Evolutionary conservation across 2,113 vertebrate genomes (phyloP).

Genomic region (Oreocharis arfaki): DNA sequence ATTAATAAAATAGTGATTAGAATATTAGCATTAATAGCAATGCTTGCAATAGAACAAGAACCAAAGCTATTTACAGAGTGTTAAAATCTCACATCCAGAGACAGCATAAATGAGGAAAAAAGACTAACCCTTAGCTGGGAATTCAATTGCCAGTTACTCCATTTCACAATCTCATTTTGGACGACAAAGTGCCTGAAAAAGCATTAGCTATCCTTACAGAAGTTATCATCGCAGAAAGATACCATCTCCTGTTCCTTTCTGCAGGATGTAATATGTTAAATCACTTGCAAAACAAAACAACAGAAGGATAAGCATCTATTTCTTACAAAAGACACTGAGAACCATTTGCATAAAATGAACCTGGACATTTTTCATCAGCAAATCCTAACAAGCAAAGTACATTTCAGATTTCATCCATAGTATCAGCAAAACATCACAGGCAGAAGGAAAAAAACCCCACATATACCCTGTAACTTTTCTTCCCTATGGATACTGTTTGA

Average conservation of each 20-base stretch:
- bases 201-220: not conserved
- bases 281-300: not conserved
- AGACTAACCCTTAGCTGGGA: not conserved
- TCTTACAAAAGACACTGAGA: not conserved
- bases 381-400: not conserved
- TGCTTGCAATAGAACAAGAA: not conserved
- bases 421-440: not conserved
- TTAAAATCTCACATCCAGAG: not conserved
- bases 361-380: not conserved
- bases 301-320: not conserved
- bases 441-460: not conserved
- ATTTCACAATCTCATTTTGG: not conserved
- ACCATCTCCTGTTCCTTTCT: not conserved
- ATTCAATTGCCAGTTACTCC: not conserved
- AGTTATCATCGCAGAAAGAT: not conserved
- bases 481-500: not conserved
- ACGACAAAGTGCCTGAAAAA: not conserved
- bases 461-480: not conserved
- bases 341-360: not conserved
- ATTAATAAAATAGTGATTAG: not conserved
- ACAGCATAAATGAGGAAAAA: not conserved
- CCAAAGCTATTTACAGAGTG: not conserved
- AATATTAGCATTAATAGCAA: not conserved
- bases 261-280: not conserved
- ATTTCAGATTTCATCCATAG: not conserved